phyloP scores from a whole-genome alignment of 2,797 vertebrate species.

The Eulemur mongoz region DNA sequence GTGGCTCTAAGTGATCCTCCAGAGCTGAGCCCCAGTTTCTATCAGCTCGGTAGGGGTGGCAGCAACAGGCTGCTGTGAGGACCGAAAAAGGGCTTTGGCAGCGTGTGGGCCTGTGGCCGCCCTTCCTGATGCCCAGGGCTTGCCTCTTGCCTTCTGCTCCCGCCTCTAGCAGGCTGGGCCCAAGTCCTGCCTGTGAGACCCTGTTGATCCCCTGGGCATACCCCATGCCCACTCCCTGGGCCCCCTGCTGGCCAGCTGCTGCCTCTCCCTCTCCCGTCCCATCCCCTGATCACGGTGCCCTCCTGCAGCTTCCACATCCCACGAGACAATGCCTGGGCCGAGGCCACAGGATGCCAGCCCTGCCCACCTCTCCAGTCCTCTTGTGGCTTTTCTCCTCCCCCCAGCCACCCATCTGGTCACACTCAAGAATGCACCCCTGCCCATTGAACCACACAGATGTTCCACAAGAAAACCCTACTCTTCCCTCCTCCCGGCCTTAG shows the following conservation, averaged over 20 bases:
- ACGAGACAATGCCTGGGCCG: background rate
- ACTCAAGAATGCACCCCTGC: background rate
- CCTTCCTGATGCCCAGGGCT: background rate
- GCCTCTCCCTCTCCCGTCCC: background rate
- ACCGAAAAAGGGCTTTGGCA: background rate
- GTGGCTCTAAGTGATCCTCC: background rate
- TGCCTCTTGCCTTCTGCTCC: background rate
- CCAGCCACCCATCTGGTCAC: background rate
- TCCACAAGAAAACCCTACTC: background rate
- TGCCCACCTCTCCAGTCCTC: background rate
- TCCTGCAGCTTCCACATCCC: background rate
- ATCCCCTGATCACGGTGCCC: background rate
- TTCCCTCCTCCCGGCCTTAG: background rate
- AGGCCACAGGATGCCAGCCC: background rate
- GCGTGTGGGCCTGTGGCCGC: accelerated
- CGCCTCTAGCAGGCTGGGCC: background rate
- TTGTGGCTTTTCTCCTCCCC: background rate
- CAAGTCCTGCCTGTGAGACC: background rate
- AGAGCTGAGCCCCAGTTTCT: background rate
- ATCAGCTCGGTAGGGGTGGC: background rate
- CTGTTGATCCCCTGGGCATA: background rate
- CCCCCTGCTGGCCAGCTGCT: background rate
- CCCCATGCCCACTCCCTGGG: background rate
- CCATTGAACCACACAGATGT: background rate
- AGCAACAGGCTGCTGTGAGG: background rate